These are phyloP conservation scores for Ooceraea biroi DNA, from an alignment of 1,140 invertebrate genomes.

Conservation along the genomic window DNA sequence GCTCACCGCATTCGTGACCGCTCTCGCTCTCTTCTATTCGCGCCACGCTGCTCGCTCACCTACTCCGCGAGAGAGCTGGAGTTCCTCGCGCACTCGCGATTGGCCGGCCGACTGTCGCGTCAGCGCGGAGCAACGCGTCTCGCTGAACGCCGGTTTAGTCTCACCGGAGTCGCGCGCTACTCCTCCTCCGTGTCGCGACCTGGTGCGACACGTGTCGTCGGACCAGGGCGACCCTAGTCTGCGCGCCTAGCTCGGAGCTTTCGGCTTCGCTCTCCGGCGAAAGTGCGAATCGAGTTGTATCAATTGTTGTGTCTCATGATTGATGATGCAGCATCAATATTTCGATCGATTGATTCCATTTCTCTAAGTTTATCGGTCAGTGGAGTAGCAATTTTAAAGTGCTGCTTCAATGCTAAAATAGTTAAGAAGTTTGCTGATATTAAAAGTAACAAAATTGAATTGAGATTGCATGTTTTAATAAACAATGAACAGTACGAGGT, in stretches of 20 bases:
- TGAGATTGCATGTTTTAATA: too few species aligned
- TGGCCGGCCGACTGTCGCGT: constrained; percentile 46
- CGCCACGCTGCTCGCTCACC: neutral
- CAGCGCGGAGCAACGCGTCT: constrained; percentile 12
- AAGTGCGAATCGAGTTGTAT: neutral
- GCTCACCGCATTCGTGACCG: constrained; percentile 13
- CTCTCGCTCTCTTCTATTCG: constrained; percentile 46
- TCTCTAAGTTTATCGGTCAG: too few species aligned
- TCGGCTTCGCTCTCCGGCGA: neutral
- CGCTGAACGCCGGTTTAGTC: constrained; percentile 6
- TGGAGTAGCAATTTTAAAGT: too few species aligned
- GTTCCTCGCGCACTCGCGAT: constrained; percentile 32
- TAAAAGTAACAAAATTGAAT: too few species aligned
- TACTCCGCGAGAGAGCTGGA: constrained; percentile 20
- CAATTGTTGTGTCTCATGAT: too few species aligned
- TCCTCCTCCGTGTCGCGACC: constrained; percentile 27
- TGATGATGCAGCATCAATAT: too few species aligned
- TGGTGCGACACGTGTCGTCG: neutral
- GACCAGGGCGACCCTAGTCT: constrained; percentile 8
- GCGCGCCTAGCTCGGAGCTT: neutral
- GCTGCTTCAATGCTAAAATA: too few species aligned
- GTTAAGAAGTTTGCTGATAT: too few species aligned
- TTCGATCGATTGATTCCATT: too few species aligned
- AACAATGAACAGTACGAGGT: too few species aligned
- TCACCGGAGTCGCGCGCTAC: constrained; percentile 1